These are phyloP conservation scores for Drosophila tanythrix DNA, from an alignment of 2,888 invertebrate species.

Conservation along the genomic window DNA sequence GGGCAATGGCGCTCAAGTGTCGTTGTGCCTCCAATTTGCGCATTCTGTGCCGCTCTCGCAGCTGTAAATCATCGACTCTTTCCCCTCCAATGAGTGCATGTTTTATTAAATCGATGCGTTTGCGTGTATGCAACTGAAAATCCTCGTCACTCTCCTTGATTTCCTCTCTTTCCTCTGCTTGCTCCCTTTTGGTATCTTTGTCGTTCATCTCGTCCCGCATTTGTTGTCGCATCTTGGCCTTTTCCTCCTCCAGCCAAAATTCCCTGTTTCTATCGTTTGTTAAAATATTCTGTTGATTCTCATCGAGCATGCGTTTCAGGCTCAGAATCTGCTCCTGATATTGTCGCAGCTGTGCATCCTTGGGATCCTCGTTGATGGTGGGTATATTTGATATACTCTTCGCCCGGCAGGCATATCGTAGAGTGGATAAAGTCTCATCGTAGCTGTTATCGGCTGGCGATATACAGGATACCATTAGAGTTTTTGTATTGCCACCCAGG, in stretches of 20 bases:
- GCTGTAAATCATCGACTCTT: constrained; percentile 89
- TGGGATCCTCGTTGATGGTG: constrained; percentile 94
- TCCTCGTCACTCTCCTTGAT: constrained; percentile 33
- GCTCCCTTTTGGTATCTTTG: neutral
- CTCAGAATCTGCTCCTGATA: constrained; percentile 93
- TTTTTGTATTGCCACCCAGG: constrained; percentile 94
- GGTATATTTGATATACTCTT: constrained; percentile 95
- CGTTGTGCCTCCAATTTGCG: constrained; percentile 90
- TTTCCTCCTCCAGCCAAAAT: constrained; percentile 85
- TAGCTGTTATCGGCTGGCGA: constrained; percentile 93
- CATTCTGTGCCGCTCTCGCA: constrained; percentile 89
- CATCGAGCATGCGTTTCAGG: constrained; percentile 84
- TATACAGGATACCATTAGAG: constrained; percentile 94
- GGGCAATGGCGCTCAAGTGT: constrained; percentile 86
- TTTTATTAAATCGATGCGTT: constrained; percentile 88
- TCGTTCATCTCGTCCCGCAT: constrained; percentile 82
- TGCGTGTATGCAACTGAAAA: constrained; percentile 78
- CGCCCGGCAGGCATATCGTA: constrained; percentile 93
- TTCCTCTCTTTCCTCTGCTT: neutral
- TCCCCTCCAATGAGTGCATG: constrained; percentile 93
- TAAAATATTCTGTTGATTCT: constrained; percentile 37
- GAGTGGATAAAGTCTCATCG: constrained; percentile 92
- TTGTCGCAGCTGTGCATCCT: constrained; percentile 93
- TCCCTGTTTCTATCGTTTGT: constrained; percentile 13
- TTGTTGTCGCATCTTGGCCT: constrained; percentile 71